A percentile compares a stretch with the other conserved stretches of the same genome.
phyloP scores from a whole-genome alignment of 1,140 invertebrate species.

The Drosophila oshimai region DNA sequence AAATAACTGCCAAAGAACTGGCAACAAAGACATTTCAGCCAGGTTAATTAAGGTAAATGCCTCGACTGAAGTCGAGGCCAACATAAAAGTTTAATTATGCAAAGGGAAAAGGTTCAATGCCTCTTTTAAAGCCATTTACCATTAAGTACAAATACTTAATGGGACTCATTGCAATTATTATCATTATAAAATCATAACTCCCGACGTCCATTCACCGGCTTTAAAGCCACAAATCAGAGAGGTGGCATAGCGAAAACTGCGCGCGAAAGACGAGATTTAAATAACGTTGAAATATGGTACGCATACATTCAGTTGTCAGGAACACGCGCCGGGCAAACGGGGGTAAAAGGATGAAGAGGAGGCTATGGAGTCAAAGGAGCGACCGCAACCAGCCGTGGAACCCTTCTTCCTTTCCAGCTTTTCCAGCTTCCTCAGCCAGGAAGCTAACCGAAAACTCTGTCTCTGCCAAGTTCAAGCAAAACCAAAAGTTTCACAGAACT shows the following conservation, averaged over 20 bases:
- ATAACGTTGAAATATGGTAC: slow-evolving; percentile 44
- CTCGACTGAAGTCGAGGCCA: neutral
- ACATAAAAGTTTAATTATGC: neutral
- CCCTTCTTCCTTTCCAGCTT: neutral
- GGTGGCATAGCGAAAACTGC: neutral
- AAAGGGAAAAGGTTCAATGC: neutral
- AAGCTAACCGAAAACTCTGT: slow-evolving; percentile 33
- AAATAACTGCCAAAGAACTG: neutral
- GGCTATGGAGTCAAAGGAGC: slow-evolving; percentile 31
- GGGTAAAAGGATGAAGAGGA: neutral
- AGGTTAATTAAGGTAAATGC: slow-evolving; percentile 27
- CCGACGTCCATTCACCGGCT: neutral
- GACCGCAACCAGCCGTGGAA: neutral
- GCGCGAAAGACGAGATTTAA: slow-evolving; percentile 31
- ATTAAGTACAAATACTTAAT: slow-evolving; percentile 8
- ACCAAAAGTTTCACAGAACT: slow-evolving; percentile 11
- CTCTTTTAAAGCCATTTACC: neutral
- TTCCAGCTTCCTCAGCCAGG: neutral
- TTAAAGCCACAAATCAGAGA: slow-evolving; percentile 25
- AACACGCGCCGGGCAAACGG: slow-evolving; percentile 15
- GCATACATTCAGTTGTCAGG: slow-evolving; percentile 42
- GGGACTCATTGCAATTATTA: slow-evolving; percentile 13
- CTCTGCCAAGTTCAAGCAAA: slow-evolving; percentile 5
- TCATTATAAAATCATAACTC: slow-evolving; percentile 18
- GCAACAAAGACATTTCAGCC: slow-evolving; percentile 1